These are phyloP conservation scores for Drosophila peninsularis DNA, from an alignment of 2,888 invertebrate species.

Conservation along the genomic window DNA sequence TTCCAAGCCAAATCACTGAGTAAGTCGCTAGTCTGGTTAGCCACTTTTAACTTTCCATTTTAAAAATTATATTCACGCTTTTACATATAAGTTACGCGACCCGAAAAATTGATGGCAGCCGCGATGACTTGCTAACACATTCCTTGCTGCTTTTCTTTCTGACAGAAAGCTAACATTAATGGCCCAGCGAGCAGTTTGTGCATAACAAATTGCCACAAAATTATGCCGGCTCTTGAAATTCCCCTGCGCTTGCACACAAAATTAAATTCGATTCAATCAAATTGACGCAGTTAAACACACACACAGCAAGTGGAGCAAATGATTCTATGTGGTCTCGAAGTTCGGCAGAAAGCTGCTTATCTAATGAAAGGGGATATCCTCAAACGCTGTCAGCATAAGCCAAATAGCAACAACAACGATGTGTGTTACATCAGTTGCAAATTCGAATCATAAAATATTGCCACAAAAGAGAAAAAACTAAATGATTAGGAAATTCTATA, in stretches of 20 bases:
- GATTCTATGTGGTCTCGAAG: slow-evolving; percentile 32
- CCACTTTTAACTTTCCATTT: not conserved
- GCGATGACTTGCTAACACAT: slow-evolving; percentile 28
- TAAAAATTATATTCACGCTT: not conserved
- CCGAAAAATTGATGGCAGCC: not conserved
- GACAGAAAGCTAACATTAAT: slow-evolving; percentile 40
- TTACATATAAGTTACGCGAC: not conserved
- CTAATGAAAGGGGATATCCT: slow-evolving; percentile 46
- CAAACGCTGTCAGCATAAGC: not conserved
- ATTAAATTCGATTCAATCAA: slow-evolving; percentile 55
- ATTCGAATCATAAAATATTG: slow-evolving; percentile 4
- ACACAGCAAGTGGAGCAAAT: slow-evolving; percentile 7
- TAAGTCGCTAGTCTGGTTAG: no score
- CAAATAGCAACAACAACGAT: not conserved
- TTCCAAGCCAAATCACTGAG: not conserved
- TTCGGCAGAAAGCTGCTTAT: slow-evolving; percentile 48
- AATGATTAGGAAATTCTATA: not conserved
- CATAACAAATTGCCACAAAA: slow-evolving; percentile 51
- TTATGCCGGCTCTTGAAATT: slow-evolving; percentile 36
- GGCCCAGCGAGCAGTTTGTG: slow-evolving; percentile 43
- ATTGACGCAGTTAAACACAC: slow-evolving; percentile 21
- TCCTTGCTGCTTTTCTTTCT: slow-evolving; percentile 17
- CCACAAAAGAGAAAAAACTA: not conserved
- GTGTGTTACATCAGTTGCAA: slow-evolving; percentile 9
- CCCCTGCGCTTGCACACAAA: slow-evolving; percentile 26